phyloP scores from a whole-genome alignment of 2,797 vertebrate species.

The Artibeus jamaicensis region DNA sequence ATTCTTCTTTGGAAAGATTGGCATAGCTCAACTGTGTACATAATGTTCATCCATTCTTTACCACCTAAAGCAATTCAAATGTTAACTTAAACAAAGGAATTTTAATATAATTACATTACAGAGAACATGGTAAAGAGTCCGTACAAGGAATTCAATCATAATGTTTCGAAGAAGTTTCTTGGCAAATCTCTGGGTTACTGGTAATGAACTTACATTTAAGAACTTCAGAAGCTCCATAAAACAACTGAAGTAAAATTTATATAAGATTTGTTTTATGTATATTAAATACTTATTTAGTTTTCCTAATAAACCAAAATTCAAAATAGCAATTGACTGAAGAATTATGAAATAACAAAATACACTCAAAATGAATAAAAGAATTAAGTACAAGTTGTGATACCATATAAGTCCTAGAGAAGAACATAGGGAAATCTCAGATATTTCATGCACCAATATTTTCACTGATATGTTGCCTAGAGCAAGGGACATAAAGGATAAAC shows the following conservation, averaged over 20 bases:
- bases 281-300: background rate
- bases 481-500: too few species aligned
- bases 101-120: background rate
- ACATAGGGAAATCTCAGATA: too few species aligned
- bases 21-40: background rate
- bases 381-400: too few species aligned
- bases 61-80: background rate
- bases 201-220: background rate
- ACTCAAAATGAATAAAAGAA: too few species aligned
- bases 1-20: slow-evolving; percentile 44
- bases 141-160: background rate
- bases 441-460: too few species aligned
- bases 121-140: background rate
- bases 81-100: slow-evolving; percentile 35
- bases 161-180: background rate
- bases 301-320: background rate
- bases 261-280: background rate
- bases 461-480: too few species aligned
- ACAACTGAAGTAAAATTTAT: background rate
- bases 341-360: background rate
- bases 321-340: background rate
- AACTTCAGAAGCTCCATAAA: background rate
- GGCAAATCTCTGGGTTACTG: background rate
- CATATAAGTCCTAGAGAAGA: too few species aligned
- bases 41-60: slow-evolving; percentile 27